A percentile compares a stretch with the other conserved stretches of the same genome.
phyloP scores from a whole-genome alignment of 2,888 invertebrate genomes.

The Linhomoeus sp. region DNA sequence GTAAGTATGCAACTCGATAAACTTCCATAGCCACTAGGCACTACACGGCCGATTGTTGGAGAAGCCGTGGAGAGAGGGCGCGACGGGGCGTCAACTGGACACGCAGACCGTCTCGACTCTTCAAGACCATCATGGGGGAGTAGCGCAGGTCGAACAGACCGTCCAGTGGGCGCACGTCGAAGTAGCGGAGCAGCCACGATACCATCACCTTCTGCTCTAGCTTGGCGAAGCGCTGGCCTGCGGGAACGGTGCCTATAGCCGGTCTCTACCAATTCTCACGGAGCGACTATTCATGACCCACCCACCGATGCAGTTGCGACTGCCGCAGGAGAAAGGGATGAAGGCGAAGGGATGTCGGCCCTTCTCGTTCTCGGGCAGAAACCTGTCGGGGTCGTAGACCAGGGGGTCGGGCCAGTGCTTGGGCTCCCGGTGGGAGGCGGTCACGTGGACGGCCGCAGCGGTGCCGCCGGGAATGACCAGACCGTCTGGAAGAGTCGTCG shows the following conservation, averaged over 20 bases:
- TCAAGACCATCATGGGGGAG: constrained; percentile 30
- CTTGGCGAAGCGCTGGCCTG: constrained; percentile 31
- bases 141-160: constrained; percentile 17
- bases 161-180: constrained; percentile 23
- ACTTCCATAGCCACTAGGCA: too few relatives aligned
- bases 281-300: not conserved
- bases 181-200: constrained; percentile 29
- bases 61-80: too few relatives aligned
- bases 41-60: too few relatives aligned
- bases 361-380: constrained; percentile 26
- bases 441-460: constrained; percentile 18
- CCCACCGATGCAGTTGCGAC: constrained; percentile 34
- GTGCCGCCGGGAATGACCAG: constrained; percentile 24
- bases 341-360: constrained; percentile 31
- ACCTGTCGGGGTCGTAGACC: constrained; percentile 32
- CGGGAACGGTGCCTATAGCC: not conserved
- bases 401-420: constrained; percentile 32
- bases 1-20: too few relatives aligned
- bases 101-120: constrained; percentile 28
- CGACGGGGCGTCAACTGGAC: constrained; percentile 18
- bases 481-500: constrained; percentile 6
- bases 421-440: constrained; percentile 29
- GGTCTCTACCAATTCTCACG: not conserved
- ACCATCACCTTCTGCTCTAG: constrained; percentile 33
- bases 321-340: constrained; percentile 35